phyloP scores from a whole-genome alignment of 2,113 vertebrate species.

The Oreochromis aureus region DNA sequence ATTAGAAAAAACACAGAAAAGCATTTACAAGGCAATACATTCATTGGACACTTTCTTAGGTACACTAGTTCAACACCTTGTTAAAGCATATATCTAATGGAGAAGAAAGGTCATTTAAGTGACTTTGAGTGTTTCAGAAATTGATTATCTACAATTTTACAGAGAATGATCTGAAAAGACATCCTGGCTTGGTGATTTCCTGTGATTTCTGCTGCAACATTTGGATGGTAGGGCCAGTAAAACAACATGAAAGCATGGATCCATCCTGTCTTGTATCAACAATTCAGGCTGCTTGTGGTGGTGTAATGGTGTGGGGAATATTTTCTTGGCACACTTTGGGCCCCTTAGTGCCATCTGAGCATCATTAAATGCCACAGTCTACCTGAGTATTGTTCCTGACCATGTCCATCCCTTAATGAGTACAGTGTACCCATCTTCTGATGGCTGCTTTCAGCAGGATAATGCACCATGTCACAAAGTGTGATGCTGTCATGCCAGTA shows the following conservation, averaged over 20 bases:
- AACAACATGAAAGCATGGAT: neutral
- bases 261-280: neutral
- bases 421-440: neutral
- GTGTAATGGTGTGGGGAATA: neutral
- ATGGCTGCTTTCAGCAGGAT: neutral
- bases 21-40: neutral
- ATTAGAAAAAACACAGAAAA: neutral
- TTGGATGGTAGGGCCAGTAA: neutral
- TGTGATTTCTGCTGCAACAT: neutral
- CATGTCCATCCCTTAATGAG: neutral
- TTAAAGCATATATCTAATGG: neutral
- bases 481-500: neutral
- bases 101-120: neutral
- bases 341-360: neutral
- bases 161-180: neutral
- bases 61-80: neutral
- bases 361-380: neutral
- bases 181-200: neutral
- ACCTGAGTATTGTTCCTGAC: neutral
- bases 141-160: neutral
- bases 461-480: neutral
- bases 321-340: neutral
- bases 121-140: neutral
- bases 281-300: neutral
- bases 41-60: neutral